These are phyloP conservation scores for Argyra leucocephala DNA, from an alignment of 2,888 invertebrate genomes.

Conservation along the genomic window DNA sequence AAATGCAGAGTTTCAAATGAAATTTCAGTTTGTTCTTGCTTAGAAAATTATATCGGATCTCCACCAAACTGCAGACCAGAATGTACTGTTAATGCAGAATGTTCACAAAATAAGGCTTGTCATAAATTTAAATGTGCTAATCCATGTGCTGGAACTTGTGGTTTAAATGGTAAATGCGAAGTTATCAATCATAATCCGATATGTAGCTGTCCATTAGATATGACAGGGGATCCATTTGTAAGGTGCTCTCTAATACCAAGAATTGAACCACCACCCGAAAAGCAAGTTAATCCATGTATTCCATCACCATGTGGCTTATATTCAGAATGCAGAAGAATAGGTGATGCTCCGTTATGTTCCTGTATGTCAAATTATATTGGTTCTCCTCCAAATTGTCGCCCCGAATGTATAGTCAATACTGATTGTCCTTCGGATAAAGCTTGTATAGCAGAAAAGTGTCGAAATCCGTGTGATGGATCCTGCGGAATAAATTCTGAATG, in stretches of 20 bases:
- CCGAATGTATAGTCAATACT: slow-evolving; percentile 54
- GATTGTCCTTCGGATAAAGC: slow-evolving; percentile 57
- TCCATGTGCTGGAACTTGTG: slow-evolving; percentile 74
- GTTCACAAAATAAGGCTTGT: slow-evolving; percentile 68
- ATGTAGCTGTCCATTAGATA: slow-evolving; percentile 63
- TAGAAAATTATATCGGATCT: slow-evolving; percentile 59
- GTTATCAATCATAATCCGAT: slow-evolving; percentile 75
- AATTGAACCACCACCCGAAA: slow-evolving; percentile 24
- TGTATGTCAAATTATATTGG: slow-evolving; percentile 57
- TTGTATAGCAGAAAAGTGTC: slow-evolving; percentile 62
- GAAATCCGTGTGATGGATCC: slow-evolving; percentile 61
- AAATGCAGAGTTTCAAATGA: slow-evolving; percentile 62
- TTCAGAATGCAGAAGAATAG: slow-evolving; percentile 54
- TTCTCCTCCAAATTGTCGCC: slow-evolving; percentile 58
- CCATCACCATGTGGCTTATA: slow-evolving; percentile 65
- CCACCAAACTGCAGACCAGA: slow-evolving; percentile 77
- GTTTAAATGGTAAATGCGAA: slow-evolving; percentile 63
- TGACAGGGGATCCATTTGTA: slow-evolving; percentile 71
- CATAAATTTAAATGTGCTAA: slow-evolving; percentile 72
- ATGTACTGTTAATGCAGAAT: slow-evolving; percentile 73
- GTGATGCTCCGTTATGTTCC: slow-evolving; percentile 54
- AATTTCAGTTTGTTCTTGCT: slow-evolving; percentile 69
- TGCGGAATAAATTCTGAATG: slow-evolving; percentile 65
- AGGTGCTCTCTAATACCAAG: slow-evolving; percentile 52
- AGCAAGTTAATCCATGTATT: slow-evolving; percentile 53